Conservation (phyloP, 1,140 invertebrate species). For the Subanguina moxae region DNA sequence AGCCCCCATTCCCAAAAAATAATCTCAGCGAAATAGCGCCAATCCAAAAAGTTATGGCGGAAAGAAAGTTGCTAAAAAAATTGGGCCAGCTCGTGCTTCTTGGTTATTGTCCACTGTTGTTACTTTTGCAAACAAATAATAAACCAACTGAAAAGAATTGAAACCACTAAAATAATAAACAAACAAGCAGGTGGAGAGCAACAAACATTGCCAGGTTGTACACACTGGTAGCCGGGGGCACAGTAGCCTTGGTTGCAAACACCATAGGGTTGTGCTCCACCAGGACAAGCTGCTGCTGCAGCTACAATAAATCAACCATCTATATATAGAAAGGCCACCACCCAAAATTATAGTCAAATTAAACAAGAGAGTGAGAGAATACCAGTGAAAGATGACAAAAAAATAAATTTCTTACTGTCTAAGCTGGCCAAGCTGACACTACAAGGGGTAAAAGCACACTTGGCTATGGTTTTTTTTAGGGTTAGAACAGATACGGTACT, state of each 20-base stretch:
- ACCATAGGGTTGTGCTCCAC: slow-evolving; percentile 47
- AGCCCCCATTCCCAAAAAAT: too few relatives aligned
- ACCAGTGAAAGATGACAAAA: too few relatives aligned
- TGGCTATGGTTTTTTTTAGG: too few relatives aligned
- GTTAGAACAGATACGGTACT: too few relatives aligned
- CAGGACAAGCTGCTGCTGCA: slow-evolving; percentile 36
- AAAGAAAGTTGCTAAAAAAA: too few relatives aligned
- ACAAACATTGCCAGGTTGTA: slow-evolving; percentile 43
- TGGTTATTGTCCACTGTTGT: too few relatives aligned
- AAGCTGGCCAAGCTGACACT: too few relatives aligned
- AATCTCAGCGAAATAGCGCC: too few relatives aligned
- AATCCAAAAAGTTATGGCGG: too few relatives aligned
- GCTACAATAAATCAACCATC: not conserved
- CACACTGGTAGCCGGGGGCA: slow-evolving; percentile 48
- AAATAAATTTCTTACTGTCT: not conserved
- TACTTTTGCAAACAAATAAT: too few relatives aligned
- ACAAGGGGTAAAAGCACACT: too few relatives aligned
- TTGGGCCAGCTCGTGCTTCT: too few relatives aligned
- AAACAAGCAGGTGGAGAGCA: slow-evolving; percentile 41
- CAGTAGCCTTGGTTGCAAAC: slow-evolving; percentile 44
- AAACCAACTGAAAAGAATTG: slow-evolving; percentile 6
- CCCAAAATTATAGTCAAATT: not conserved
- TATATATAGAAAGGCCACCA: not conserved
- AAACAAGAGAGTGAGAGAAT: not conserved
- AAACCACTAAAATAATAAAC: slow-evolving; percentile 25